These are phyloP conservation scores for Casuarius casuarius DNA, from an alignment of 2,113 vertebrate species.

Conservation along the genomic window DNA sequence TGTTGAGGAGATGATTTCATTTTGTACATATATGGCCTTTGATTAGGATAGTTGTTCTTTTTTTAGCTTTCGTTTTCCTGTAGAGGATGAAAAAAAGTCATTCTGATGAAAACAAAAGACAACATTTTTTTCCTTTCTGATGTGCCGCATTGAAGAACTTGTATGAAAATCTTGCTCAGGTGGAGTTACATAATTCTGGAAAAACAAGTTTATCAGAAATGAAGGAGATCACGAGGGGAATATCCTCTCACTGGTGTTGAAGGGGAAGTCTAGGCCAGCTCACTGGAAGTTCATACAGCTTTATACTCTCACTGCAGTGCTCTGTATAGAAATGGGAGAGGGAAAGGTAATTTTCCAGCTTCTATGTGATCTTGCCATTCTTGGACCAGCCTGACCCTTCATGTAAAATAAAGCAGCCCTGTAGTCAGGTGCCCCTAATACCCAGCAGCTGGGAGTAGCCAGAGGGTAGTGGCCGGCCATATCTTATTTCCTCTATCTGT, in stretches of 20 bases:
- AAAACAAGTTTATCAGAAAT: neutral
- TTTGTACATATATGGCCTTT: neutral
- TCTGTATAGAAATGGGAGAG: neutral
- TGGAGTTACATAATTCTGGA: neutral
- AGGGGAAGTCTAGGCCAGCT: neutral
- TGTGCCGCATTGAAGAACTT: neutral
- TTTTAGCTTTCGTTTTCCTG: neutral
- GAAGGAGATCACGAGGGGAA: neutral
- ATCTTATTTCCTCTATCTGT: neutral
- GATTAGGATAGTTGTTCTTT: fast-evolving
- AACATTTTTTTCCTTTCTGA: neutral
- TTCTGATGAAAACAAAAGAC: neutral
- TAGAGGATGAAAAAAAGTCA: neutral
- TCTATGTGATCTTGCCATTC: neutral
- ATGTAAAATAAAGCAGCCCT: neutral
- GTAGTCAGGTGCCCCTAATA: neutral
- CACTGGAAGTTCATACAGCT: neutral
- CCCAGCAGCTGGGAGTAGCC: neutral
- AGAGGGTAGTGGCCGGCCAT: neutral
- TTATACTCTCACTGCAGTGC: neutral
- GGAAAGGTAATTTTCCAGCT: neutral
- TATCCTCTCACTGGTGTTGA: neutral
- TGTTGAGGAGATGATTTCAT: neutral
- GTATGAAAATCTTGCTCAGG: neutral
- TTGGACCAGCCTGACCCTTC: neutral